These are phyloP conservation scores for Micoletzkya japonica DNA, from an alignment of 2,888 invertebrate genomes.

Conservation along the genomic window DNA sequence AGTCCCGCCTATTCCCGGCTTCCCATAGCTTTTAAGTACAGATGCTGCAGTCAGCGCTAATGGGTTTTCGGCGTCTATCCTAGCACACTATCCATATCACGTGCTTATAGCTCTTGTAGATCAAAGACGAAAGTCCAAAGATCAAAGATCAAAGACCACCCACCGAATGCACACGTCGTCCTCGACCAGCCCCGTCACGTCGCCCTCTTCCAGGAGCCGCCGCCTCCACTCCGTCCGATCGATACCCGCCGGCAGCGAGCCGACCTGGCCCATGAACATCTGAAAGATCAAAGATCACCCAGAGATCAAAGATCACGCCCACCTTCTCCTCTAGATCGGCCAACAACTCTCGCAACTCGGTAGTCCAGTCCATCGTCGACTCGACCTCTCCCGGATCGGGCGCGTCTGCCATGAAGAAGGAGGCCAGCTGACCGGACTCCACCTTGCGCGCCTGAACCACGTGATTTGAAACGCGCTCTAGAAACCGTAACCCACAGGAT, in stretches of 20 bases:
- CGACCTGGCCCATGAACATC: constrained; percentile 44
- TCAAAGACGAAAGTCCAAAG: too few species aligned
- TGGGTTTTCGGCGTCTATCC: too few species aligned
- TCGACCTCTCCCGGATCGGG: constrained; percentile 36
- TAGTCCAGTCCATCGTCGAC: constrained; percentile 39
- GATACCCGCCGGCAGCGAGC: constrained; percentile 34
- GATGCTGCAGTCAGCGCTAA: too few species aligned
- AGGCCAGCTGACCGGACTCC: constrained; percentile 31
- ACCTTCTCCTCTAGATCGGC: constrained; percentile 51
- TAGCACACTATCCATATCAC: too few species aligned
- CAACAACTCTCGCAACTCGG: constrained; percentile 43
- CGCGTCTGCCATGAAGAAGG: constrained; percentile 31
- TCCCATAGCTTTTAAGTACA: too few species aligned
- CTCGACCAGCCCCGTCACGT: constrained; percentile 27
- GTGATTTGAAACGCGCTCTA: neutral
- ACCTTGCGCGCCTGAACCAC: constrained; percentile 27
- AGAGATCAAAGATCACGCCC: neutral
- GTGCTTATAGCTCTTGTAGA: too few species aligned
- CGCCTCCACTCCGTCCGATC: constrained; percentile 42
- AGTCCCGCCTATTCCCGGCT: too few species aligned
- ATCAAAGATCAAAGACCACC: neutral
- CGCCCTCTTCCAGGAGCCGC: constrained; percentile 35
- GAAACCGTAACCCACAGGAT: too few species aligned
- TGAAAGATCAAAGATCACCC: constrained; percentile 18
- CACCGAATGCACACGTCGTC: constrained; percentile 15